These are phyloP conservation scores for Euphydryas editha DNA, from an alignment of 2,888 invertebrate species.

Conservation along the genomic window DNA sequence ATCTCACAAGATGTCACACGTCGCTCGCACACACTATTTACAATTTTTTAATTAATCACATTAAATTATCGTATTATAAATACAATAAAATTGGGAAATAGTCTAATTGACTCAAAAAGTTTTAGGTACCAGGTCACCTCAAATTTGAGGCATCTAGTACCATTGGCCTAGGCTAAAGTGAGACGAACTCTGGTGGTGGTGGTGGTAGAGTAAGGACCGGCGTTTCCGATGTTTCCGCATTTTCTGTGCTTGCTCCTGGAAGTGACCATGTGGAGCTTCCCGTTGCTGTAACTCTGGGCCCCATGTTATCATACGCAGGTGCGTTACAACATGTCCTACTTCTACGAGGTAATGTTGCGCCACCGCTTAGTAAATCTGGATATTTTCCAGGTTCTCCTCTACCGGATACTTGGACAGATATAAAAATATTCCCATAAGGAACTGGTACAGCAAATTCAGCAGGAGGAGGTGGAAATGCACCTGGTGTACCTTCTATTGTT, in stretches of 20 bases:
- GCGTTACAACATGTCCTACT: slow-evolving; percentile 77
- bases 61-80: slow-evolving; percentile 60
- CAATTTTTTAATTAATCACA: slow-evolving; percentile 69
- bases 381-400: slow-evolving; percentile 81
- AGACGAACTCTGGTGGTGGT: slow-evolving; percentile 81
- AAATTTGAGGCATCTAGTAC: slow-evolving; percentile 75
- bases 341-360: slow-evolving; percentile 78
- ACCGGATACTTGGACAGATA: slow-evolving; percentile 90
- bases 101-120: slow-evolving; percentile 76
- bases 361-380: slow-evolving; percentile 88
- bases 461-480: slow-evolving; percentile 80
- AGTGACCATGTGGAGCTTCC: slow-evolving; percentile 92
- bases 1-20: slow-evolving; percentile 78
- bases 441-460: slow-evolving; percentile 82
- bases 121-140: slow-evolving; percentile 79
- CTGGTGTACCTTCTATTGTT: slow-evolving; percentile 83
- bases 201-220: slow-evolving; percentile 80
- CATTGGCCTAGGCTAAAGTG: slow-evolving; percentile 79
- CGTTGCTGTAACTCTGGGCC: slow-evolving; percentile 94
- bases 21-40: slow-evolving; percentile 71
- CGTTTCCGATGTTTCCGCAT: slow-evolving; percentile 67
- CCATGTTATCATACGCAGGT: slow-evolving; percentile 95
- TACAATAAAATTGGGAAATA: slow-evolving; percentile 73
- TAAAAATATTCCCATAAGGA: slow-evolving; percentile 90
- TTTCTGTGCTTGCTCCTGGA: slow-evolving; percentile 83